Evolutionary conservation across 2,888 invertebrate genomes (phyloP).

Genomic region (Clusia tigrina): DNA sequence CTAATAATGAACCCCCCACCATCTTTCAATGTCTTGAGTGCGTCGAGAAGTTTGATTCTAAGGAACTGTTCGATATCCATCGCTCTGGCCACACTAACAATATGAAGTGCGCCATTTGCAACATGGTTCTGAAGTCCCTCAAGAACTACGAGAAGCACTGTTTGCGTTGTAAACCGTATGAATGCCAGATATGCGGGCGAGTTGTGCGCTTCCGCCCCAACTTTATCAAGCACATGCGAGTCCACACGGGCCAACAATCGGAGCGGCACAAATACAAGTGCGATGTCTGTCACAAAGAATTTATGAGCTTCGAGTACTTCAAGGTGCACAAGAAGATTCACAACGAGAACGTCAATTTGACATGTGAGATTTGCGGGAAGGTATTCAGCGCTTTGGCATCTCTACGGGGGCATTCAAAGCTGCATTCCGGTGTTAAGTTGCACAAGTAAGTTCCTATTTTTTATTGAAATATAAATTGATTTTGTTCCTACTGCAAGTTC

Average conservation of each 20-base stretch:
- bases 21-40: conserved; percentile 60
- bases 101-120: conserved; percentile 64
- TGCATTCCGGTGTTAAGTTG: conserved; percentile 63
- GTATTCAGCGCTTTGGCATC: conserved; percentile 65
- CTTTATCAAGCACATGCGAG: conserved; percentile 65
- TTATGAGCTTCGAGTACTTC: conserved; percentile 68
- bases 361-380: conserved; percentile 68
- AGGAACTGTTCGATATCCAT: conserved; percentile 62
- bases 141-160: conserved; percentile 65
- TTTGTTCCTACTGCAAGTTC: not conserved
- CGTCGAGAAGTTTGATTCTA: conserved; percentile 61
- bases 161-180: conserved; percentile 63
- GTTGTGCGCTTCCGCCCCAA: conserved; percentile 64
- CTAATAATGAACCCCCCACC: too few relatives aligned
- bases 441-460: conserved; percentile 59
- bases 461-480: not conserved
- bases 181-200: conserved; percentile 63
- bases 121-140: conserved; percentile 62
- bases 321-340: conserved; percentile 70
- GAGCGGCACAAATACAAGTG: conserved; percentile 67
- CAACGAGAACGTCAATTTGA: conserved; percentile 67
- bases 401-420: conserved; percentile 61
- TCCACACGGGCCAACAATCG: conserved; percentile 63
- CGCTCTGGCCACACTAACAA: conserved; percentile 63
- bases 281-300: conserved; percentile 68